Base-by-base conservation (phyloP, 1,140 invertebrate genomes). In the Monomorium pharaonis region DNA sequence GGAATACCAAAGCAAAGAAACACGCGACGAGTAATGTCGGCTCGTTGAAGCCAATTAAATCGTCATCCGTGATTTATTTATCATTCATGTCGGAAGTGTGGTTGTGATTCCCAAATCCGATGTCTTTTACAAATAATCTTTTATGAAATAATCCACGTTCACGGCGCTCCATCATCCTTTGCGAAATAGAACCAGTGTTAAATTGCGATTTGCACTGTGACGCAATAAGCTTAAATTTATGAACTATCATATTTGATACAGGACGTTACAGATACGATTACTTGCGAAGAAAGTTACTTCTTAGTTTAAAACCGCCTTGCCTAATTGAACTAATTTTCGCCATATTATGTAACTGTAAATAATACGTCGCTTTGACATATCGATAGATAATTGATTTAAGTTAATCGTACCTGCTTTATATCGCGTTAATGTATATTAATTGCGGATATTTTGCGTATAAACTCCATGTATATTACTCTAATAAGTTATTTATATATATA, bases 1-100 rank as follows among this genome's bases (percentile, higher is more conserved):
- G 94, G 93, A 84, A 94, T 94, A 94, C 93, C 94, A 95, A 95
- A 95, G 93, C 94, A 93, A 93, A 94, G 93, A 94, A 94, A 91
- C 86, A 88, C 90, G 80, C 91, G 93, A 93, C 92, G 93, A 91
- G 91, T 94, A 80, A 87, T 94, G 90, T 95, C 94, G 78, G 94
- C 94, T 86, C 94, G 94, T 94, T 94, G 92, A 95, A 88, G 90
- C 89, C 92, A 93, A 91, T 84, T 81, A 74, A 77, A 30, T 81
- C 86, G 60, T 76, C 83, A 65, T 75, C 70, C 58, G 67, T 67
- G 74, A 84, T 67, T 85, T 76, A 74, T 87, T 87, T 44, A 77
- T 42, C 85, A 51, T 72, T 86, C 75, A 62, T 63, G 90, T 72
- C 62, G n/a, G 21, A 69, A 33, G 76, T 51, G 37, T 54, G 30